Percentiles rank a stretch among this genome's conserved stretches.
Conservation (phyloP, 1,140 invertebrate genomes). For the Lucilia sericata region DNA sequence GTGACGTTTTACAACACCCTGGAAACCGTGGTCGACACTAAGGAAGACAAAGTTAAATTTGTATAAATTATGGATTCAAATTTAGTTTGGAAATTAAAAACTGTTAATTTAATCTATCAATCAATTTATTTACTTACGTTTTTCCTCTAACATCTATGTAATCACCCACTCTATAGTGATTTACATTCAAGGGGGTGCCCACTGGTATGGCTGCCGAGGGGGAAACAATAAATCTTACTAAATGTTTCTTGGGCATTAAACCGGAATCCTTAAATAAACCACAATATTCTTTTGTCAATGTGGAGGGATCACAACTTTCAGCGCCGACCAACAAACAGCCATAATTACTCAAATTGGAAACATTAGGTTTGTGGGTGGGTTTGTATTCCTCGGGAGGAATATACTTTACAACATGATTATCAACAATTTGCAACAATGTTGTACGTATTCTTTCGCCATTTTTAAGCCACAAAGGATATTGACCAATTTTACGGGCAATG, state of each 20-base stretch:
- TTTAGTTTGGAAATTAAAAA: too few species aligned
- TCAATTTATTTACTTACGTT: slow-evolving; percentile 85
- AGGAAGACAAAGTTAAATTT: slow-evolving; percentile 50
- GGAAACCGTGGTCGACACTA: slow-evolving; percentile 94
- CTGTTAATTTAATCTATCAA: too few species aligned
- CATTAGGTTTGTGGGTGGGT: slow-evolving; percentile 69
- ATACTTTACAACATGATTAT: slow-evolving; percentile 97
- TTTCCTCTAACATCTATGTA: slow-evolving; percentile 90
- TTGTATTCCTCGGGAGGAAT: slow-evolving; percentile 84
- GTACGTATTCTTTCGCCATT: slow-evolving; percentile 82
- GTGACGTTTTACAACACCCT: slow-evolving; percentile 97
- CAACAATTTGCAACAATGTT: slow-evolving; percentile 90
- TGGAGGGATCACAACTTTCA: slow-evolving; percentile 86
- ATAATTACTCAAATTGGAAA: slow-evolving; percentile 68
- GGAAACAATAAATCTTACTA: slow-evolving; percentile 88
- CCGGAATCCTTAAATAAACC: slow-evolving; percentile 87
- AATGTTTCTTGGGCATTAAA: slow-evolving; percentile 87
- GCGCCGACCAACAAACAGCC: slow-evolving; percentile 90
- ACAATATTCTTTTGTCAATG: slow-evolving; percentile 91
- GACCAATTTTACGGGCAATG: slow-evolving; percentile 93
- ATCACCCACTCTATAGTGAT: slow-evolving; percentile 93
- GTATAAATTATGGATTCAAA: too few species aligned
- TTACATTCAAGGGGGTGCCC: slow-evolving; percentile 88
- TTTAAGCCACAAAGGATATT: slow-evolving; percentile 92
- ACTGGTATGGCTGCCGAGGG: slow-evolving; percentile 88